Conservation (phyloP, 2,113 vertebrate species). For the Leucopsar rothschildi region DNA sequence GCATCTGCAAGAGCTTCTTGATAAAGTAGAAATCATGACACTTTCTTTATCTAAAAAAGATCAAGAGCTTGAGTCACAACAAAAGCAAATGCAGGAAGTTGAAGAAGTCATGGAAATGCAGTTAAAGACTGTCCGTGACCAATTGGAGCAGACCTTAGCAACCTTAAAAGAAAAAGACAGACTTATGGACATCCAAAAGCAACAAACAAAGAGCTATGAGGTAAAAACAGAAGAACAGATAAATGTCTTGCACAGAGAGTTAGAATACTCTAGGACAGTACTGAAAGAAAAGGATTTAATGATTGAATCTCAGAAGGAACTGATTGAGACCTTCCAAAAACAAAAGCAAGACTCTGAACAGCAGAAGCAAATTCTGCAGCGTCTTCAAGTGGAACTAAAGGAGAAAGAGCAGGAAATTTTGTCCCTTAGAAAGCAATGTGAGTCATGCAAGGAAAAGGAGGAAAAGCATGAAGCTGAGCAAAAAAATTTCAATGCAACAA, state of each 20-base stretch:
- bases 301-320: conserved; percentile 45
- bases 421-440: conserved; percentile 42
- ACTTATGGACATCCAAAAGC: conserved; percentile 41
- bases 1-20: conserved; percentile 57
- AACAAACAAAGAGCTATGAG: conserved; percentile 11
- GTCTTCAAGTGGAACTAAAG: conserved; percentile 40
- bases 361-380: conserved; percentile 47
- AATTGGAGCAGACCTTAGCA: conserved; percentile 52
- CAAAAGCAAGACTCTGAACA: conserved; percentile 30
- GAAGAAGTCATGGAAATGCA: conserved; percentile 26
- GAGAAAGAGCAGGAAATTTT: conserved; percentile 39
- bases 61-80: conserved; percentile 46
- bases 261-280: neutral
- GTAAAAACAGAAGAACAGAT: conserved; percentile 9
- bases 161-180: conserved; percentile 47
- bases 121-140: conserved; percentile 23
- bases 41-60: conserved; percentile 59
- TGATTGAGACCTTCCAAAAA: conserved; percentile 43
- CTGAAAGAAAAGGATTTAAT: conserved; percentile 35
- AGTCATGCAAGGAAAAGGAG: conserved; percentile 28
- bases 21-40: conserved; percentile 30
- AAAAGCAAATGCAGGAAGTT: conserved; percentile 46
- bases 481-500: conserved; percentile 8
- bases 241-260: neutral
- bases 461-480: neutral